phyloP scores from a whole-genome alignment of 2,797 vertebrate species.

The Hydrocynus forskahlii region DNA sequence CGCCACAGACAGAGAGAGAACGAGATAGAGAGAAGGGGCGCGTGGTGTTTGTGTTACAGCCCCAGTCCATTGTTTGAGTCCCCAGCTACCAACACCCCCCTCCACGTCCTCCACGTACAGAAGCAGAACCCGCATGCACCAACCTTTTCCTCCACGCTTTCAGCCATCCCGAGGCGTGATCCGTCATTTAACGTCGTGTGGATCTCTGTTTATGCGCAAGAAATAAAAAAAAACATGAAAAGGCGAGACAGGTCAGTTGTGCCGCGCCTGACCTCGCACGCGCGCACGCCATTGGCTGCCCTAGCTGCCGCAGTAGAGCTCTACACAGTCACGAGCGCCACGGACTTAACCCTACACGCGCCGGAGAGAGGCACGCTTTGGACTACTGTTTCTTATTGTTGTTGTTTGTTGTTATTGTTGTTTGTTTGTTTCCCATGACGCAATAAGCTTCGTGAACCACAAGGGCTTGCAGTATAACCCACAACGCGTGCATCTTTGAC shows the following conservation, averaged over 20 bases:
- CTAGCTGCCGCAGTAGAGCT: slow-evolving; percentile 60
- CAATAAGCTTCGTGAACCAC: no score
- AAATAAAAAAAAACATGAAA: not conserved
- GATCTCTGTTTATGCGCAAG: not conserved
- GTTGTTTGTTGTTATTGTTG: no score
- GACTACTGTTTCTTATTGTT: no score
- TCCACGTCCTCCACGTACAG: no score
- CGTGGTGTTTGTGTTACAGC: no score
- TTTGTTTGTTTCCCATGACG: no score
- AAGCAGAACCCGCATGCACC: not conserved
- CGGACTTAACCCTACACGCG: slow-evolving; percentile 18
- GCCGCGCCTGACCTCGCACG: not conserved
- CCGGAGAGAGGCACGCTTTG: slow-evolving; percentile 1
- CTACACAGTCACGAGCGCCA: slow-evolving; percentile 54
- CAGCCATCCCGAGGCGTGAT: not conserved
- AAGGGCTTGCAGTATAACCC: no score
- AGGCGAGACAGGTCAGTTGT: not conserved
- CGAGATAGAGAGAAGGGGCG: no score
- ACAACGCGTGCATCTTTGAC: no score
- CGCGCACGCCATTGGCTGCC: slow-evolving; percentile 55
- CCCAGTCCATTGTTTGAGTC: no score
- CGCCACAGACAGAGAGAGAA: no score
- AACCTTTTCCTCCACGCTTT: not conserved
- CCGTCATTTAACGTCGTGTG: not conserved
- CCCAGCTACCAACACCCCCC: no score